Evolutionary conservation across 2,797 vertebrate genomes (phyloP).

Genomic region (Allobates femoralis): DNA sequence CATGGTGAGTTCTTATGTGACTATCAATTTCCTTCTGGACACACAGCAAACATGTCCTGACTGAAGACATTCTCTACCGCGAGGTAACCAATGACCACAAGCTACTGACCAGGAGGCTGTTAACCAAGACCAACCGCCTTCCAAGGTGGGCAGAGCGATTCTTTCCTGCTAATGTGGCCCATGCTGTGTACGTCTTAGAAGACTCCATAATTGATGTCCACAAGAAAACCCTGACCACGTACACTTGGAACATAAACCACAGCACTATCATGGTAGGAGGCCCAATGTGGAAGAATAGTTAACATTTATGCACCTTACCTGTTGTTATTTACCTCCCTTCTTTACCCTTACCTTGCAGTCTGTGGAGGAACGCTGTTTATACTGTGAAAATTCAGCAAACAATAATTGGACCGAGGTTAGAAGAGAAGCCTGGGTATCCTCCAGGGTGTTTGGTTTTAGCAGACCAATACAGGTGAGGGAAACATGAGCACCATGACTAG

Average conservation of each 20-base stretch:
- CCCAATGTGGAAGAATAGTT: not conserved
- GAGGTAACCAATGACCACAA: slow-evolving; percentile 92
- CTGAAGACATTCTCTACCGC: slow-evolving; percentile 93
- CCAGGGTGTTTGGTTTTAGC: slow-evolving; percentile 89
- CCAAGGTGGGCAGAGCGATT: slow-evolving; percentile 94
- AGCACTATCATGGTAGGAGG: slow-evolving; percentile 88
- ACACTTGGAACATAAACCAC: slow-evolving; percentile 97
- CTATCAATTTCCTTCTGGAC: not conserved
- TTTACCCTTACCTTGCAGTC: slow-evolving; percentile 71
- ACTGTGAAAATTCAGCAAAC: slow-evolving; percentile 87
- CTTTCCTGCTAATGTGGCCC: slow-evolving; percentile 89
- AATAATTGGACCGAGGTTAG: slow-evolving; percentile 90
- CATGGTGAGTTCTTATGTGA: not conserved
- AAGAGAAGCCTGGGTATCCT: slow-evolving; percentile 95
- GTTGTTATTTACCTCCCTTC: not conserved
- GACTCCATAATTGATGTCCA: slow-evolving; percentile 94
- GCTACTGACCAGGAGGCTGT: slow-evolving; percentile 91
- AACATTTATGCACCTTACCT: not conserved
- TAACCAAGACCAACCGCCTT: slow-evolving; percentile 95
- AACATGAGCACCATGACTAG: too few relatives aligned
- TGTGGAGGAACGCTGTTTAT: slow-evolving; percentile 92
- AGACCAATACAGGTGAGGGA: slow-evolving; percentile 88
- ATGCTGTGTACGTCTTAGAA: slow-evolving; percentile 94
- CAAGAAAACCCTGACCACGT: slow-evolving; percentile 91
- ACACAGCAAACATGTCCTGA: slow-evolving; percentile 93